phyloP scores from a whole-genome alignment of 2,888 invertebrate genomes.

The Baronia brevicornis region DNA sequence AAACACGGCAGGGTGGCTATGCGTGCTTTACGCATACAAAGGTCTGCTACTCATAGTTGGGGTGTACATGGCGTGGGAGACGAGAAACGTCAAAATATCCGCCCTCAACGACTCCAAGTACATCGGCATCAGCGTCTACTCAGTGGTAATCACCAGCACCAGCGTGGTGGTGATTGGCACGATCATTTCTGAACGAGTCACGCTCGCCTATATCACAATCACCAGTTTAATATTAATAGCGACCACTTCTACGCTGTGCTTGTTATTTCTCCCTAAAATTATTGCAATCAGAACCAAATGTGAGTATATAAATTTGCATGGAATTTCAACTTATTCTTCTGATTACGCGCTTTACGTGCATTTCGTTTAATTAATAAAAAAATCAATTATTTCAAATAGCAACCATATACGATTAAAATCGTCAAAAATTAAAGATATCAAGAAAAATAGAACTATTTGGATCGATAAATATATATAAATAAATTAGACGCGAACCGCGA shows the following conservation, averaged over 20 bases:
- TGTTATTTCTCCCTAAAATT: slow-evolving; percentile 91
- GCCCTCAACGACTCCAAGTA: slow-evolving; percentile 95
- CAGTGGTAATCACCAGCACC: slow-evolving; percentile 90
- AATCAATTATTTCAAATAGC: too few species aligned
- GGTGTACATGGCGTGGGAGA: slow-evolving; percentile 97
- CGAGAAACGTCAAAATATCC: slow-evolving; percentile 92
- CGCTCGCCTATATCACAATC: slow-evolving; percentile 87
- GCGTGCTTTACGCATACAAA: slow-evolving; percentile 92
- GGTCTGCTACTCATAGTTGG: slow-evolving; percentile 91
- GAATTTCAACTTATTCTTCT: too few species aligned
- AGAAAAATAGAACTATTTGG: too few species aligned
- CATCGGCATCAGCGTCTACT: slow-evolving; percentile 94
- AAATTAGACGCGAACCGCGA: too few species aligned
- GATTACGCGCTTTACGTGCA: too few species aligned
- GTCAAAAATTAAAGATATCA: too few species aligned
- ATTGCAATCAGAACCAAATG: slow-evolving; percentile 80
- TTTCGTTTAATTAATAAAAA: too few species aligned
- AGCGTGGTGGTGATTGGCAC: slow-evolving; percentile 93
- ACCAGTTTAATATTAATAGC: slow-evolving; percentile 89
- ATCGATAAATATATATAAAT: too few species aligned
- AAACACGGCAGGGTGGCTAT: slow-evolving; percentile 92
- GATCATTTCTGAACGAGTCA: slow-evolving; percentile 87
- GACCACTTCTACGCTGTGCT: slow-evolving; percentile 89
- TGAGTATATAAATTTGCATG: slow-evolving; percentile 51
- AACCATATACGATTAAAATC: too few species aligned